Conservation (phyloP, 2,888 invertebrate genomes). For the Epistrophe grossulariae region DNA sequence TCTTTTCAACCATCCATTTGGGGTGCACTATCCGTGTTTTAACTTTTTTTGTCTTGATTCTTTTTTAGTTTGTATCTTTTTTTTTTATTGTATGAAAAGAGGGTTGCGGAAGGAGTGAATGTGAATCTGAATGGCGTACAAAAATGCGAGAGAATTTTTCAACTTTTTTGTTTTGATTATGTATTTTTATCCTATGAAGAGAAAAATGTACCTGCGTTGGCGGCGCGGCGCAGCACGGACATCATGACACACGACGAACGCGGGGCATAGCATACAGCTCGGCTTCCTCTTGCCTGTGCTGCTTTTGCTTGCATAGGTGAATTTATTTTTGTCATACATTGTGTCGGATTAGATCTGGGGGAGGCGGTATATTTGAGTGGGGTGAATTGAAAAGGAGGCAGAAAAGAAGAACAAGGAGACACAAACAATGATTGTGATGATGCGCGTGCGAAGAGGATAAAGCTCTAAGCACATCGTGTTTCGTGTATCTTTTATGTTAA, state of each 20-base stretch:
- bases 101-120: slow-evolving; percentile 21
- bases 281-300: not conserved
- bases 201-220: slow-evolving; percentile 71
- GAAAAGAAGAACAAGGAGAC: slow-evolving; percentile 49
- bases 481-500: slow-evolving; percentile 14
- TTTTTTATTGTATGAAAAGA: slow-evolving; percentile 10
- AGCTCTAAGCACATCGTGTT: slow-evolving; percentile 42
- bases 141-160: slow-evolving; percentile 71
- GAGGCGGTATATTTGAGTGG: not conserved
- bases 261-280: not conserved
- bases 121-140: slow-evolving; percentile 42
- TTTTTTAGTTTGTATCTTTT: slow-evolving; percentile 48
- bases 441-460: slow-evolving; percentile 72
- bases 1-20: slow-evolving; percentile 63
- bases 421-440: slow-evolving; percentile 67
- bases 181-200: slow-evolving; percentile 72
- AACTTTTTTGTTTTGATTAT: slow-evolving; percentile 76
- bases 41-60: slow-evolving; percentile 17
- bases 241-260: not conserved
- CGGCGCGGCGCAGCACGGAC: slow-evolving; percentile 39
- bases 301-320: slow-evolving; percentile 45
- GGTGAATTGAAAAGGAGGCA: not conserved
- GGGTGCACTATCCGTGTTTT: slow-evolving; percentile 61
- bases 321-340: slow-evolving; percentile 63
- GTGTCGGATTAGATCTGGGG: slow-evolving; percentile 1